Percentiles rank a stretch among this genome's conserved stretches.
phyloP scores from a whole-genome alignment of 2,113 vertebrate species.

The Candoia aspera region DNA sequence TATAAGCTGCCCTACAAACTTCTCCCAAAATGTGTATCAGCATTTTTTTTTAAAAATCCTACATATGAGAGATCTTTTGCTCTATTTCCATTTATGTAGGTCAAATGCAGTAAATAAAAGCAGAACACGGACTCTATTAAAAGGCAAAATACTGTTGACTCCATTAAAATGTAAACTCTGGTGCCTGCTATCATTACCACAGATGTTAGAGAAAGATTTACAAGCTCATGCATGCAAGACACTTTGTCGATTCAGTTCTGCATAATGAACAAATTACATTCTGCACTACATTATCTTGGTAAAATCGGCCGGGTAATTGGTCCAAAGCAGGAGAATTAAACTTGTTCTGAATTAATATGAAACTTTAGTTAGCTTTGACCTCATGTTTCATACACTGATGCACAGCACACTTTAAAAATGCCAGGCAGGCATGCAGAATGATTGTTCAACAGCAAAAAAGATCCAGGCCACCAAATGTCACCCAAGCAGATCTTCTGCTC shows the following conservation, averaged over 20 bases:
- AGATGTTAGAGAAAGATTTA: slow-evolving; percentile 10
- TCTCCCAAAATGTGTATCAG: not conserved
- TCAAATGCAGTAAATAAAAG: slow-evolving; percentile 20
- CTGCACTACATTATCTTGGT: slow-evolving; percentile 11
- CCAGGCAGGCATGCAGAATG: not conserved
- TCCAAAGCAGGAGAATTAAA: slow-evolving; percentile 24
- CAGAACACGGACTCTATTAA: not conserved
- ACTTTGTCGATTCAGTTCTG: slow-evolving; percentile 5
- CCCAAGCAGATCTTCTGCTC: no score
- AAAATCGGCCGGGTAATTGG: slow-evolving; percentile 7
- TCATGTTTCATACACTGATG: slow-evolving; percentile 4
- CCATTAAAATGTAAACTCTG: slow-evolving; percentile 43
- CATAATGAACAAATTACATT: slow-evolving; percentile 30
- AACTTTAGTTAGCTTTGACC: slow-evolving; percentile 31
- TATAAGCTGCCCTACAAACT: slow-evolving; percentile 18
- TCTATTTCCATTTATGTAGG: slow-evolving; percentile 10
- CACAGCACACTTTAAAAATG: not conserved
- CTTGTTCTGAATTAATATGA: slow-evolving; percentile 33
- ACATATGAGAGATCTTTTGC: not conserved
- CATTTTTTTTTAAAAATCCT: not conserved
- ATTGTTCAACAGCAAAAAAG: not conserved
- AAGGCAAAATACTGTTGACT: slow-evolving; percentile 20
- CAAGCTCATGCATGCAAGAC: not conserved
- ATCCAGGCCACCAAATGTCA: not conserved
- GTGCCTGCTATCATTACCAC: not conserved